Conservation (phyloP, 1,140 invertebrate genomes). For the Leptinotarsa lineolata region DNA sequence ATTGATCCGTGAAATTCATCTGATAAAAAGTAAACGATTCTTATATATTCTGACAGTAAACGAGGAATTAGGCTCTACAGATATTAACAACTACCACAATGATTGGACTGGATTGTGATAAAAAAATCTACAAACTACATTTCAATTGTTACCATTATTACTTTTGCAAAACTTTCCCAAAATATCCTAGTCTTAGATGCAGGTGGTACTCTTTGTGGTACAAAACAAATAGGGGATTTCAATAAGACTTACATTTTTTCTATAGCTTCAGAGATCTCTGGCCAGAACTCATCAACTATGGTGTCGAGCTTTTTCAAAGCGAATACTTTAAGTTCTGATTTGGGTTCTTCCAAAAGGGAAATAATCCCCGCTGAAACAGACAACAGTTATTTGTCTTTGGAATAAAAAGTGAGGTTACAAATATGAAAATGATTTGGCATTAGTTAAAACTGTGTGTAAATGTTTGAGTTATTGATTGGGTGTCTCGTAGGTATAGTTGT, state of each 20-base stretch:
- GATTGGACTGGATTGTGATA: too few relatives aligned
- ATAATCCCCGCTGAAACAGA: constrained; percentile 82
- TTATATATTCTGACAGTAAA: too few relatives aligned
- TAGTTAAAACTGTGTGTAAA: background rate
- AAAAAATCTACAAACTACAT: too few relatives aligned
- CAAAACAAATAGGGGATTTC: too few relatives aligned
- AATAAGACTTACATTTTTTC: constrained; percentile 81
- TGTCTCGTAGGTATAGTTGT: background rate
- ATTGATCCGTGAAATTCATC: too few relatives aligned
- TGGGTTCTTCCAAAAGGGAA: constrained; percentile 91
- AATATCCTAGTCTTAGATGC: too few relatives aligned
- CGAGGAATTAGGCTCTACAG: too few relatives aligned
- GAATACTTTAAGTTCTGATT: constrained; percentile 91
- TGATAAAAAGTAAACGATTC: too few relatives aligned
- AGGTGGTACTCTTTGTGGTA: too few relatives aligned
- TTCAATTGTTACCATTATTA: too few relatives aligned
- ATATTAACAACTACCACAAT: too few relatives aligned
- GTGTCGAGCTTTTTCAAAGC: constrained; percentile 87
- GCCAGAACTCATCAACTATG: constrained; percentile 98
- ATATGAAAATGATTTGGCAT: background rate
- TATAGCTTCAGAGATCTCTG: constrained; percentile 97
- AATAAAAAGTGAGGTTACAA: constrained; percentile 34
- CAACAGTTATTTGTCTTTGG: constrained; percentile 1
- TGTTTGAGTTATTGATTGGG: background rate
- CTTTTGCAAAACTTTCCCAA: too few relatives aligned